Evolutionary conservation across 2,888 invertebrate genomes (phyloP), one percentile per base, ranked within the genome.

Genomic region (Xanthorhoe designata): DNA sequence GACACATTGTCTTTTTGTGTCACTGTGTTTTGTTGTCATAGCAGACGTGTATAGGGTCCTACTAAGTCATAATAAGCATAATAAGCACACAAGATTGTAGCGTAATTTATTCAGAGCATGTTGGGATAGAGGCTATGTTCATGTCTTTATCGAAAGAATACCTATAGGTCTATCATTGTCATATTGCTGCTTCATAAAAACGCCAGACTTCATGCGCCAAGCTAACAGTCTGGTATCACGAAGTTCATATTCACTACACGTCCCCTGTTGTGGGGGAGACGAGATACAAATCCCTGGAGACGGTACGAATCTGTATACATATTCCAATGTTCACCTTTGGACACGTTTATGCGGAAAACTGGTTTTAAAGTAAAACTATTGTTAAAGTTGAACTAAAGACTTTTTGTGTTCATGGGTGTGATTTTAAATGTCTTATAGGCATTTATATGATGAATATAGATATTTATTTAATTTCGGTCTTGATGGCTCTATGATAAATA

Each of bases 251-350:
- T 91, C 90, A 68, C 72, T 80, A 84, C 92, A 92, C 92, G 92
- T 90, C 80, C 74, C 79, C 54, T 80, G 81, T 82, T 85, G 88
- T 80, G 90, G 89, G 56, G 76, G 85, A 87, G 85, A 88, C 87
- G 85, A 86, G 84, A 88, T 88, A 91, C 90, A 91, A 91, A 91
- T 90, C 91, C 89, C 86, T 68, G 69, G 85, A 84, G 89, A 85
- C 80, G 80, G 79, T 74, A 80, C 77, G 85, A 89, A 91, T 92
- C 89, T 89, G 88, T 84, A 88, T 85, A 61, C 56, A 57, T 61
- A 64, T 64, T 58, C 56, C 64, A 68, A 66, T 64, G 68, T 61
- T 67, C 71, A 65, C 66, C 66, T 85, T 84, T 56, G 54, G 38
- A 47, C 18, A n/a, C 18, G 38, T 53, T 50, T 54, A 32, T 49